Base-by-base conservation (phyloP, 2,113 vertebrate species). In the Hydrochoerus hydrochaeris region DNA sequence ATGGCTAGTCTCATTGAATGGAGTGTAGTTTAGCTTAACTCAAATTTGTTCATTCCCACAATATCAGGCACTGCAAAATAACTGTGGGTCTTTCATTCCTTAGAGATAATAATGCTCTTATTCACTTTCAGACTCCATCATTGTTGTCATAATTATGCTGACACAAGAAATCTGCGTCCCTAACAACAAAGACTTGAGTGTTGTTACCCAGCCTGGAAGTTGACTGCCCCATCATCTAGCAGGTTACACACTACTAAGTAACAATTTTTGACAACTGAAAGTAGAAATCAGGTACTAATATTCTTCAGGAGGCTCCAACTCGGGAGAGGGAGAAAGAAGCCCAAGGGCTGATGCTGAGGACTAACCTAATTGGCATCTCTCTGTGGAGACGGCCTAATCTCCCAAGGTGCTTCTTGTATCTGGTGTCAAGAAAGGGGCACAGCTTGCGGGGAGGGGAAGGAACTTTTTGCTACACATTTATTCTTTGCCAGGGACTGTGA, bases 211-310 rank as follows among this genome's bases (percentile, higher is more conserved):
- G 30, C 81, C 49, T 77, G 49, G 93, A 73, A 41, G 63, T 32
- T 90, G 49, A 95, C 75, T 57, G 57, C n/a, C 17, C 60, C 49
- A 89, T 26, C 4, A 69, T 71, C 20, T 52, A 95, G 75, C 49
- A 90, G 49, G 41, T 62, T 87, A 90, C 5, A 94, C 49, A 87
- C 26, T 85, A 63, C 84, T 80, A 89, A 89, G 9, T 52, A 94
- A 87, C 87, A n/a, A 82, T 58, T 80, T 90, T 81, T 92, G 75
- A 95, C 80, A 95, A 84, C 49, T n/a, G 9, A 87, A 93, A 71
- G 49, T 52, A 90, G 67, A 84, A 91, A 92, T 49, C 8, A 89
- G 80, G 84, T 44, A 44, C 52, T 85, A 80, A 96, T 54, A 89
- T 84, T 87, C 19, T 87, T 52, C 41, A 94, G 58, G 69, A 97